Evolutionary conservation across 1,140 invertebrate species (phyloP), one percentile per base, ranked within the genome.

Genomic region (Anastrepha ludens): DNA sequence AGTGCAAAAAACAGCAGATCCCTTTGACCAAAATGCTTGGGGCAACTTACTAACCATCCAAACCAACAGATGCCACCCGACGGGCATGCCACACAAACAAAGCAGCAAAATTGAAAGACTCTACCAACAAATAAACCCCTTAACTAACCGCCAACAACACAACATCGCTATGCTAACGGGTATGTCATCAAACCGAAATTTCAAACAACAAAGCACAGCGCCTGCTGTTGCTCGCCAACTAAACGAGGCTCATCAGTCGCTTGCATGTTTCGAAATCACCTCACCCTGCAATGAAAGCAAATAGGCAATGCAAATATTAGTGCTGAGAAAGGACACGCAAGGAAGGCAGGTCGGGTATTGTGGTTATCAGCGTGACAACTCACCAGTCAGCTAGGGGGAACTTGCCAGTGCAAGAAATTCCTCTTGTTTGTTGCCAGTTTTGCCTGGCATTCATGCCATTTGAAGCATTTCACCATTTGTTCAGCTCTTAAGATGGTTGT

Each of bases 131-230:
- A 67, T 67, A 39, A 67, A 39, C 60, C 64, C 74, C 44, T 20
- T 81, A 81, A 81, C 74, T 81, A 81, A 81, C 74, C 74, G 9
- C 44, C 44, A 55, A 81, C 47, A 7, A 81, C 44, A 47, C n/a
- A 55, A 6, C 74, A 29, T 29, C 29, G 29, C 29, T 29, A 81
- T 81, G 70, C n/a, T 15, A 78, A 78, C 13, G n/a, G 44, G 70
- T 50, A 50, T 47, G 44, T 50, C 70, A 50, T 7, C 41, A 78
- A 78, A 78, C 70, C 44, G 4, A 70, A 78, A 78, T 78, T 50
- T 78, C 70, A 3, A 44, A 70, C 41, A 44, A 70, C 41, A 70
- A 44, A 62, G n/a, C 13, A 13, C 8, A 62, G n/a, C 60, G 60
- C 60, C 13, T 0, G 39, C 41, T 41, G 20, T 11, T 47, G 17